A percentile compares a stretch with the other conserved stretches of the same genome.
phyloP scores from a whole-genome alignment of 2,113 vertebrate genomes.

The Paracanthobrama guichenoti region DNA sequence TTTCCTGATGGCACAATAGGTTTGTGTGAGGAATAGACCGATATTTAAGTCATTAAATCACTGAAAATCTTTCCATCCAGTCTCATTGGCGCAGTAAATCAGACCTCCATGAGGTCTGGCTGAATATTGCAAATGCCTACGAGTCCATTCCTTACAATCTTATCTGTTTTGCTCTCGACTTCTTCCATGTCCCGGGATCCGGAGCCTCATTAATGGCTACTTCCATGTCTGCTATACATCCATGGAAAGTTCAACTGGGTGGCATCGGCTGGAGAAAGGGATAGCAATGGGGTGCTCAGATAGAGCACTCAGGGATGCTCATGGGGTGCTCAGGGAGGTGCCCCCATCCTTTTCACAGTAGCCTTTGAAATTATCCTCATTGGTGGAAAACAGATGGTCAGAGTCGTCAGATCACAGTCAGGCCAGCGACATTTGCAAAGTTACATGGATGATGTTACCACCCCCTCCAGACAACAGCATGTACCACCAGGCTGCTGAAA shows the following conservation, averaged over 20 bases:
- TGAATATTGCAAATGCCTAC: slow-evolving; percentile 33
- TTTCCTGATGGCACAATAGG: neutral
- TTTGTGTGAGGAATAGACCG: neutral
- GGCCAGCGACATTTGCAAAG: too few relatives aligned
- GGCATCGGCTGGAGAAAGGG: slow-evolving; percentile 20
- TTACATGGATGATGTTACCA: too few relatives aligned
- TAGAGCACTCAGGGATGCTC: too few relatives aligned
- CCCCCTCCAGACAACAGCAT: too few relatives aligned
- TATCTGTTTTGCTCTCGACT: neutral
- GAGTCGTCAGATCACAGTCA: too few relatives aligned
- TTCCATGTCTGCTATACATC: neutral
- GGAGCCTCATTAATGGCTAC: neutral
- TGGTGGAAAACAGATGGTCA: too few relatives aligned
- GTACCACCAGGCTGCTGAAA: too few relatives aligned
- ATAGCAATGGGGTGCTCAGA: neutral
- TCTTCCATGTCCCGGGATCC: neutral
- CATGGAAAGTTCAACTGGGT: neutral
- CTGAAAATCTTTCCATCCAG: neutral
- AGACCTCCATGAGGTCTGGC: slow-evolving; percentile 36
- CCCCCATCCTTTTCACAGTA: too few relatives aligned
- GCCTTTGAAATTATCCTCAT: too few relatives aligned
- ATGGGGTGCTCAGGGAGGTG: too few relatives aligned
- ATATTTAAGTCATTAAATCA: neutral
- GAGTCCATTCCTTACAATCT: slow-evolving; percentile 19
- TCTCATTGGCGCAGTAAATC: neutral